Evolutionary conservation across 2,113 vertebrate genomes (phyloP).

Genomic region (Hippopotamus amphibius): DNA sequence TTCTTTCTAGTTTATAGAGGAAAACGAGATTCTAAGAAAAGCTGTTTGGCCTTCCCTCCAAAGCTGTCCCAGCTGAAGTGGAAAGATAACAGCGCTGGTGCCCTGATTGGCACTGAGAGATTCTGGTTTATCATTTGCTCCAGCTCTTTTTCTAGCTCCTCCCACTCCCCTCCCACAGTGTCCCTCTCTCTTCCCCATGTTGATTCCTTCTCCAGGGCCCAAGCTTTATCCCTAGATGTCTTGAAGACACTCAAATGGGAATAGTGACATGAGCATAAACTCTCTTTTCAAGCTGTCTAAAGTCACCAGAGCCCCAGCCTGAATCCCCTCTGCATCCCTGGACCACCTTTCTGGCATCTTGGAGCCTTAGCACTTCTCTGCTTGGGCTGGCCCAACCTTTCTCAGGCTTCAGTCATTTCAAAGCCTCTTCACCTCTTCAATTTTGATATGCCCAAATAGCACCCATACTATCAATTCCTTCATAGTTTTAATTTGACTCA

Average conservation of each 20-base stretch:
- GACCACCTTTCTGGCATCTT: not conserved
- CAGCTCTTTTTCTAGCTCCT: not conserved
- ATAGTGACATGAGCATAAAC: not conserved
- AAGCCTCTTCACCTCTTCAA: not conserved
- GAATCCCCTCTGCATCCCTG: not conserved
- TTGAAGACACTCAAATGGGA: not conserved
- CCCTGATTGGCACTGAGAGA: not conserved
- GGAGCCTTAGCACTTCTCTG: not conserved
- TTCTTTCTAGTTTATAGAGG: not conserved
- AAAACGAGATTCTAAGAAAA: conserved; percentile 7
- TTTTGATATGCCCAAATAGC: not conserved
- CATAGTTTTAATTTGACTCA: not conserved
- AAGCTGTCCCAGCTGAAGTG: not conserved
- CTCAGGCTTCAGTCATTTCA: not conserved
- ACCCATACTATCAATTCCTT: not conserved
- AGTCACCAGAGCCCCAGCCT: not conserved
- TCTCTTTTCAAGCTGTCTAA: not conserved
- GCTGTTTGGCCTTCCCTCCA: not conserved
- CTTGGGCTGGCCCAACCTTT: not conserved
- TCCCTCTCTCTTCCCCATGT: not conserved
- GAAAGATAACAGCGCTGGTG: not conserved
- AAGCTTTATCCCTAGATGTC: not conserved
- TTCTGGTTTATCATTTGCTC: not conserved
- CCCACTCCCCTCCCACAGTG: not conserved
- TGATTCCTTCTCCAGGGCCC: not conserved